Evolutionary conservation across 2,888 invertebrate species (phyloP).

Genomic region (Drosophila maculinotata): DNA sequence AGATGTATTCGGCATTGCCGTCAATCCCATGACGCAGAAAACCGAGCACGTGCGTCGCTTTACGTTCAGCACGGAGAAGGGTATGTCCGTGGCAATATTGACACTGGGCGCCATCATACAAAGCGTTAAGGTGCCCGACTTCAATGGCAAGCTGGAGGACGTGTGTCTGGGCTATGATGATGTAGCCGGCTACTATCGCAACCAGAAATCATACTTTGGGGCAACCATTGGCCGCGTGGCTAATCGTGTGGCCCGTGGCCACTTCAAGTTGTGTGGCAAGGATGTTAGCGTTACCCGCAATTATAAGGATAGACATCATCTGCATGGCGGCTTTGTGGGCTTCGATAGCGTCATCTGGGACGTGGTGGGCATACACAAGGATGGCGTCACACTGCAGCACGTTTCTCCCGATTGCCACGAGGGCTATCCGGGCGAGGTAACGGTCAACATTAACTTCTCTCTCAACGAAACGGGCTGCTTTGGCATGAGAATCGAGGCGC

Average conservation of each 20-base stretch:
- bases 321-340: slow-evolving; percentile 94
- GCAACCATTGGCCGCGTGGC: slow-evolving; percentile 94
- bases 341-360: slow-evolving; percentile 93
- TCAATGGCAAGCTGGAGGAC: slow-evolving; percentile 90
- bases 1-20: slow-evolving; percentile 82
- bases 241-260: slow-evolving; percentile 91
- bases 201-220: slow-evolving; percentile 92
- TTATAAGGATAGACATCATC: slow-evolving; percentile 88
- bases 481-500: slow-evolving; percentile 91
- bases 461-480: slow-evolving; percentile 91
- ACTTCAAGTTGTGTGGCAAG: slow-evolving; percentile 89
- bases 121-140: slow-evolving; percentile 90
- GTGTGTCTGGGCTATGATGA: slow-evolving; percentile 93
- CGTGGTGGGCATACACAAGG: slow-evolving; percentile 68
- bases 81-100: slow-evolving; percentile 85
- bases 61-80: slow-evolving; percentile 73
- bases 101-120: slow-evolving; percentile 93
- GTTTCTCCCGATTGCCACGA: slow-evolving; percentile 92
- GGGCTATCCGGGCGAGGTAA: slow-evolving; percentile 94
- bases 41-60: slow-evolving; percentile 78
- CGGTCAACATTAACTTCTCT: slow-evolving; percentile 89
- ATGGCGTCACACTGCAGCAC: slow-evolving; percentile 89
- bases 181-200: slow-evolving; percentile 89
- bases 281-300: slow-evolving; percentile 90
- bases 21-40: slow-evolving; percentile 78